Evolutionary conservation across 2,888 invertebrate genomes (phyloP).

Genomic region (Graphium colonna): DNA sequence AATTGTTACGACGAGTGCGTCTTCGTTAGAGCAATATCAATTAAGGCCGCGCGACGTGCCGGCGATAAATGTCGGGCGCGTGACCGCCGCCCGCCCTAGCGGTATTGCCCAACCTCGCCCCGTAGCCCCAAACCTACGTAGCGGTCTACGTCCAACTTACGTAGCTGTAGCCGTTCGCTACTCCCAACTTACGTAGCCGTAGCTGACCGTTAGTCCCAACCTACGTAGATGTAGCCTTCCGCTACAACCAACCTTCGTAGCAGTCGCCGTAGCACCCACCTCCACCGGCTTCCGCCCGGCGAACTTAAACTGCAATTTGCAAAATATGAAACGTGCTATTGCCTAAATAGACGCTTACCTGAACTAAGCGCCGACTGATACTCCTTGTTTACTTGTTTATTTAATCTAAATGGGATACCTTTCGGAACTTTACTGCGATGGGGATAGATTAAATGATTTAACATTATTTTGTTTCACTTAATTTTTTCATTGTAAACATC

Average conservation of each 20-base stretch:
- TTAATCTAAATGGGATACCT: conserved; percentile 36
- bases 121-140: too few relatives aligned
- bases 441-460: not conserved
- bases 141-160: too few relatives aligned
- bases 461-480: not conserved
- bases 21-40: conserved; percentile 65
- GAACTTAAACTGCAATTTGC: conserved; percentile 49
- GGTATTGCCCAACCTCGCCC: conserved; percentile 18
- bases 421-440: not conserved
- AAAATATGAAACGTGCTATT: conserved; percentile 69
- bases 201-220: too few relatives aligned
- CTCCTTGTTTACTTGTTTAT: conserved; percentile 62
- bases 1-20: conserved; percentile 48
- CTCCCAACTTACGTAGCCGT: too few relatives aligned
- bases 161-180: too few relatives aligned
- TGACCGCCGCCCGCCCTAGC: conserved; percentile 34
- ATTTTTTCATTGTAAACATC: too few relatives aligned
- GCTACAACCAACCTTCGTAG: not conserved
- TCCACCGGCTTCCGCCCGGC: conserved; percentile 29
- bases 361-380: conserved; percentile 51
- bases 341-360: conserved; percentile 67
- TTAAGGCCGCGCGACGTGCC: conserved; percentile 57
- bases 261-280: conserved; percentile 20
- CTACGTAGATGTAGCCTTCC: conserved; percentile 24
- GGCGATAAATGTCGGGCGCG: conserved; percentile 43